These are phyloP conservation scores for Chrysemys picta DNA, from an alignment of 2,113 vertebrate species.

Conservation along the genomic window DNA sequence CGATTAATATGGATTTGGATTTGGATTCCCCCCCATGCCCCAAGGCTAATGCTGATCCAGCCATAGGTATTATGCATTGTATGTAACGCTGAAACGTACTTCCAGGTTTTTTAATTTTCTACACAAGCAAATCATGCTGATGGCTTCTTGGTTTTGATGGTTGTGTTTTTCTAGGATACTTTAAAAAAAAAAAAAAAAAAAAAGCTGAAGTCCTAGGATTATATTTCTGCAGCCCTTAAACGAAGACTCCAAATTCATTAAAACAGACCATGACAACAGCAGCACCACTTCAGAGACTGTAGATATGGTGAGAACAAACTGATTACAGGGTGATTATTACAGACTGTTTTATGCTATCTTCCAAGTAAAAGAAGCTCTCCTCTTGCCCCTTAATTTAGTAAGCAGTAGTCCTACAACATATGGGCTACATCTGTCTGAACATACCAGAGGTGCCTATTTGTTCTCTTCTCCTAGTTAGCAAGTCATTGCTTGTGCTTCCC, in stretches of 20 bases:
- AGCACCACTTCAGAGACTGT: neutral
- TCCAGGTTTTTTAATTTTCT: neutral
- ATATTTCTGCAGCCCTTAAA: neutral
- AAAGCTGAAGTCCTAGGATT: neutral
- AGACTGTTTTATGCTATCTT: neutral
- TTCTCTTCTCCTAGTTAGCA: neutral
- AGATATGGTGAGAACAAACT: neutral
- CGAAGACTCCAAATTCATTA: neutral
- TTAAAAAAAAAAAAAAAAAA: neutral
- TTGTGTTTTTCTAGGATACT: neutral
- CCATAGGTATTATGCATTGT: neutral
- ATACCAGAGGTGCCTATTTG: neutral
- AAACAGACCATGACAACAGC: neutral
- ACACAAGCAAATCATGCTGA: neutral
- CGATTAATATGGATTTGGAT: neutral
- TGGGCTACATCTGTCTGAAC: neutral
- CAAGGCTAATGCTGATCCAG: neutral
- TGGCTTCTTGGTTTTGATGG: neutral
- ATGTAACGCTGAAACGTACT: neutral
- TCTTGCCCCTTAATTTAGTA: neutral
- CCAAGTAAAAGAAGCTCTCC: neutral
- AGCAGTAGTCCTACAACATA: fast-evolving
- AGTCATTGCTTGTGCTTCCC: neutral
- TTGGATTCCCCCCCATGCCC: neutral
- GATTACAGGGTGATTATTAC: neutral